These are phyloP conservation scores for Chondrilla cf. caribensis DNA, from an alignment of 37 sponge, comb jelly and placozoan species.

Conservation along the genomic window DNA sequence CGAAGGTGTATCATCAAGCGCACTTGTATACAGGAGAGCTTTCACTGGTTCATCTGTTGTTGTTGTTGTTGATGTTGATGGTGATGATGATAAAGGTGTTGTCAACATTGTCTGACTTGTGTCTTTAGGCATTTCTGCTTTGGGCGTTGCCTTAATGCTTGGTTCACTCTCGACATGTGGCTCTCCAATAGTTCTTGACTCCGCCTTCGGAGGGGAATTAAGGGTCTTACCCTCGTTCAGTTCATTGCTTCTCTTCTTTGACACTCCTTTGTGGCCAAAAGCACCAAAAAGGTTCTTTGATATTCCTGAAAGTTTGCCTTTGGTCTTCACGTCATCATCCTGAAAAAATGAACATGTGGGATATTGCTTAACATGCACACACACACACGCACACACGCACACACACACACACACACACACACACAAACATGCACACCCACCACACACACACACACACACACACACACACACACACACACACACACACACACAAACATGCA, in stretches of 20 bases:
- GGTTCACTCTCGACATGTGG: too few species aligned
- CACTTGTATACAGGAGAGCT: slow-evolving; percentile 10
- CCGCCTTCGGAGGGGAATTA: neutral
- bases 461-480: too few species aligned
- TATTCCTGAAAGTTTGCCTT: neutral
- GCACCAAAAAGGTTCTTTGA: neutral
- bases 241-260: neutral
- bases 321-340: neutral
- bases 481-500: too few species aligned
- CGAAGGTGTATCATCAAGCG: neutral
- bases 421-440: too few species aligned
- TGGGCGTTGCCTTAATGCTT: too few species aligned
- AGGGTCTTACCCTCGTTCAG: neutral
- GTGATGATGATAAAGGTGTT: neutral
- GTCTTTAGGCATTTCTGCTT: too few species aligned
- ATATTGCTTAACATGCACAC: too few species aligned
- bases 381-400: too few species aligned
- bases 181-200: neutral
- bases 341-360: too few species aligned
- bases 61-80: neutral
- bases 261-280: neutral
- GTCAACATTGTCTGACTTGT: too few species aligned
- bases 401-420: too few species aligned
- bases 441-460: too few species aligned
- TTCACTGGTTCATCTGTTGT: neutral